Conservation (phyloP, 2,797 vertebrate species). For the Brachymystax lenok region DNA sequence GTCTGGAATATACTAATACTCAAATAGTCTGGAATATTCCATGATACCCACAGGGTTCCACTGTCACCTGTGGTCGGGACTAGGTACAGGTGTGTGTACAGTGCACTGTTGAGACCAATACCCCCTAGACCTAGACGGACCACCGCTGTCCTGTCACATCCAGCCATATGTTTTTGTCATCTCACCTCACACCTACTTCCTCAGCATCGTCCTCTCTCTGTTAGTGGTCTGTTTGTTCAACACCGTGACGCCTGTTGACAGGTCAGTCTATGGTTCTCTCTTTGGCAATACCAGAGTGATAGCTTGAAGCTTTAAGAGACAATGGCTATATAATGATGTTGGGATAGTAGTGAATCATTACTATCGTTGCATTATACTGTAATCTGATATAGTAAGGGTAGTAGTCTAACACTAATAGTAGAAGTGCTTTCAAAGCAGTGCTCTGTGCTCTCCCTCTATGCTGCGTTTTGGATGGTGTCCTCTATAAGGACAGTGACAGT, state of each 20-base stretch:
- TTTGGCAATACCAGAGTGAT: not conserved
- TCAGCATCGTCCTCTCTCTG: not conserved
- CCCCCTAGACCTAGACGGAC: not conserved
- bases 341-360: not conserved
- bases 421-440: slow-evolving; percentile 2
- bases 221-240: not conserved
- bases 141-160: slow-evolving; percentile 14
- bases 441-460: slow-evolving; percentile 21
- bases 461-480: slow-evolving; percentile 4
- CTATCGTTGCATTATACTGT: not conserved
- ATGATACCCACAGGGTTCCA: not conserved
- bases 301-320: not conserved
- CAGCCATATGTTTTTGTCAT: slow-evolving; percentile 18
- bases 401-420: not conserved
- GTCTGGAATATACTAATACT: no score
- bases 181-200: not conserved
- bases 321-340: not conserved
- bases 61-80: not conserved
- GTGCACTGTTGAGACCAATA: not conserved
- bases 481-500: slow-evolving; percentile 60
- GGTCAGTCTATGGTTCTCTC: not conserved
- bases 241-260: not conserved
- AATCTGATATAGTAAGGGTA: not conserved
- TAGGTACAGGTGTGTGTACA: slow-evolving; percentile 3
- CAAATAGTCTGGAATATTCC: not conserved